These are phyloP conservation scores for Stomorhina lunata DNA, from an alignment of 2,888 invertebrate genomes.

Conservation along the genomic window DNA sequence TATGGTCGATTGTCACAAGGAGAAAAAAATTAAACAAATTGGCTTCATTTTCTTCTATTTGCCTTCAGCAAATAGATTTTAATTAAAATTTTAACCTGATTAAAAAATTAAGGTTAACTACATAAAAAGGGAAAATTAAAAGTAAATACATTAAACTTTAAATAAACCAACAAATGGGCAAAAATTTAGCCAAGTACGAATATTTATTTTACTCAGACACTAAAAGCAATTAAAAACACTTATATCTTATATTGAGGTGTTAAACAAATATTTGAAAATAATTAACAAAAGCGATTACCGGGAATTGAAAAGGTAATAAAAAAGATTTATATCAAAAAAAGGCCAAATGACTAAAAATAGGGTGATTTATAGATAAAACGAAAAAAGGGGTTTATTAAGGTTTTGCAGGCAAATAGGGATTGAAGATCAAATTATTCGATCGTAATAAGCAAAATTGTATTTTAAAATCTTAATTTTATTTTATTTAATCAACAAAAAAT, in stretches of 20 bases:
- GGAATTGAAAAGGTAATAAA: not conserved
- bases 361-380: no score
- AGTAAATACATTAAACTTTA: not conserved
- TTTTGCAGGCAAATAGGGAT: no score
- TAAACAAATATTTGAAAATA: slow-evolving; percentile 14
- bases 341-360: not conserved
- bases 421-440: not conserved
- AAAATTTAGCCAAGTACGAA: not conserved
- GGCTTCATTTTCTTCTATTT: not conserved
- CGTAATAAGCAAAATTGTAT: no score
- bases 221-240: slow-evolving; percentile 2
- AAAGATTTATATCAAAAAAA: not conserved
- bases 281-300: not conserved
- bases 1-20: no score
- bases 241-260: not conserved
- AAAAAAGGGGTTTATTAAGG: no score
- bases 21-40: no score
- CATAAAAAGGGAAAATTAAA: not conserved
- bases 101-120: slow-evolving; percentile 11
- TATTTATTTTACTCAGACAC: not conserved
- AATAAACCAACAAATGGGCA: not conserved
- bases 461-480: no score
- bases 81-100: not conserved
- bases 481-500: not conserved
- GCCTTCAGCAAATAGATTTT: not conserved